Evolutionary conservation across 1,140 invertebrate species (phyloP).

Genomic region (Macrobrachium rosenbergii): DNA sequence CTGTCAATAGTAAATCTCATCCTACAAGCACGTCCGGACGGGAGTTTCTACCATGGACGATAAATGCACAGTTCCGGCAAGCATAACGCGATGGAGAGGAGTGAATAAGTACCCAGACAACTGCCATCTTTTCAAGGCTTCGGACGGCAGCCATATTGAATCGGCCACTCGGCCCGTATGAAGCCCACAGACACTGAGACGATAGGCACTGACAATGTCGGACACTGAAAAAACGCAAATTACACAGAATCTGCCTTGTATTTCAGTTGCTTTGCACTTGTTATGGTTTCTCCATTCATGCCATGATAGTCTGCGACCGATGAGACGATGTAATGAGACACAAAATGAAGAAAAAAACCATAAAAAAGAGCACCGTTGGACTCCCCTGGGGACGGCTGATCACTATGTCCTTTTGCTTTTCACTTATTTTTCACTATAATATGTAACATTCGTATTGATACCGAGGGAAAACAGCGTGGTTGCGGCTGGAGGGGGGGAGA

Average conservation of each 20-base stretch:
- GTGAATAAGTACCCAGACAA: slow-evolving; percentile 24
- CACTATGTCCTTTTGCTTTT: slow-evolving; percentile 62
- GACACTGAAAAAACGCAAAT: slow-evolving; percentile 56
- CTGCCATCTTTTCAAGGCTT: slow-evolving; percentile 59
- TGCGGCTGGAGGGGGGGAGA: slow-evolving; percentile 37
- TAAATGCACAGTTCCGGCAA: slow-evolving; percentile 5
- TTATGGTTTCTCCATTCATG: background rate
- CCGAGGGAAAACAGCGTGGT: slow-evolving; percentile 48
- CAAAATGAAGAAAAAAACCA: slow-evolving; percentile 25
- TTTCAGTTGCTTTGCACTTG: slow-evolving; percentile 10
- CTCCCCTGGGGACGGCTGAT: slow-evolving; percentile 57
- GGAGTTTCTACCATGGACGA: background rate
- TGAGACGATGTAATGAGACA: slow-evolving; percentile 7
- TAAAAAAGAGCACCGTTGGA: slow-evolving; percentile 68
- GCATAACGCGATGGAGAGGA: background rate
- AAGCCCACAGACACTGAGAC: slow-evolving; percentile 62
- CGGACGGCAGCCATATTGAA: slow-evolving; percentile 67
- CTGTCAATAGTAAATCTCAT: background rate
- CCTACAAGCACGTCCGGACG: background rate
- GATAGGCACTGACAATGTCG: slow-evolving; percentile 62
- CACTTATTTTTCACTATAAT: slow-evolving; percentile 64
- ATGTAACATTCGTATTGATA: slow-evolving; percentile 64
- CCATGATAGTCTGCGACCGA: background rate
- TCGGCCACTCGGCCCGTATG: slow-evolving; percentile 57
- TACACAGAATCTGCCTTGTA: slow-evolving; percentile 44